Base-by-base conservation (phyloP, 1,140 invertebrate genomes). In the Drosophila gunungcola region DNA sequence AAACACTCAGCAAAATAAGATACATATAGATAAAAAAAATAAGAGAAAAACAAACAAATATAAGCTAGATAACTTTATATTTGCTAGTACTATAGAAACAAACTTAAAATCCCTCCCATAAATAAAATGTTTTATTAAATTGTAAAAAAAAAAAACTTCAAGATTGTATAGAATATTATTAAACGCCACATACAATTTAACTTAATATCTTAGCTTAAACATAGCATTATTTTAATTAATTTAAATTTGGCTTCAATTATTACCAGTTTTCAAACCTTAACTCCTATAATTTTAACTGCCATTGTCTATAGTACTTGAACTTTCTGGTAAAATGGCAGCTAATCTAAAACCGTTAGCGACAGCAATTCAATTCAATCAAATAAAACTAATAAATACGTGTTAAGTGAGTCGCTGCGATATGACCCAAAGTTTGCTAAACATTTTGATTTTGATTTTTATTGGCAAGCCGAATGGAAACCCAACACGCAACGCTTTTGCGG, bases 281-380 rank as follows among this genome's bases (percentile, higher is more conserved):
- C 11, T 2, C 3, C 3, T 64, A 38, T 2, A 34, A 48, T 36
- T 32, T 1, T 36, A 38, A 27, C 32, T 27, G 1, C 53, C 39
- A 21, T 3, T 46, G 34, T 61, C 7, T 34, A 9, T 39, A 32
- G 10, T 55, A 21, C 21, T 39, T 54, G 5, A 10, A 34, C 25
- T 21, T 16, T 38, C 42, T 57, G 43, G 48, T 78, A 60, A 67
- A 79, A 63, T 65, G 56, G 11, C 29, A 36, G 78, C 60, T 82
- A 69, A 86, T 88, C 82, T 79, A 34, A 57, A 72, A 73, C 75
- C 48, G 58, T 83, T 79, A 55, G 54, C 78, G 57, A 78, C 82
- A 63, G 53, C 52, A 51, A 73, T 88, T 76, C 74, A 88, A 76
- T 88, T 86, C 79, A 88, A 86, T 88, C 61, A 82, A 79, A 79